Percentiles rank a stretch among this genome's conserved stretches.
Conservation (phyloP, 2,797 vertebrate species). For the Anguilla pacifica region DNA sequence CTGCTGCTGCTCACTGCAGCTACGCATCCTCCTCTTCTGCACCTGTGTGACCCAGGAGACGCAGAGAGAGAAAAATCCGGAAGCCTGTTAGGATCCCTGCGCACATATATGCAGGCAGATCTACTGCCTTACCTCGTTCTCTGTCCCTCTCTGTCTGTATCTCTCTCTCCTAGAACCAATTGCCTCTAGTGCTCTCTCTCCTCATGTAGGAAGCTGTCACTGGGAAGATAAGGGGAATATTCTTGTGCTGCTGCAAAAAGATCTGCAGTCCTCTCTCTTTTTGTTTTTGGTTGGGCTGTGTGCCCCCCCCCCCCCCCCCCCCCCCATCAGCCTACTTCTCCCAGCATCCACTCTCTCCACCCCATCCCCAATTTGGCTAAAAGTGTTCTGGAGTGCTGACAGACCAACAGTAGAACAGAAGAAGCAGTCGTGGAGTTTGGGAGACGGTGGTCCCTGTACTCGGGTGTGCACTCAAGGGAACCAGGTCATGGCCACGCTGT, state of each 20-base stretch:
- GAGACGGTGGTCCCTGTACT: no score
- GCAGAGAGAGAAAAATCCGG: background rate
- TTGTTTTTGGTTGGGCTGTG: background rate
- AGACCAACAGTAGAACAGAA: background rate
- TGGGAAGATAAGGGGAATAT: background rate
- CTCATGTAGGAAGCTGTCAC: background rate
- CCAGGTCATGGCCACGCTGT: background rate
- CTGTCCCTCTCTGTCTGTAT: background rate
- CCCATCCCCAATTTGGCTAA: background rate
- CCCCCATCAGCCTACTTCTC: background rate
- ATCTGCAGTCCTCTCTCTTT: background rate
- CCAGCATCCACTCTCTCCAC: background rate
- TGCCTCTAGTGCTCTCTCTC: background rate
- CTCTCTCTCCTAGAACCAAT: background rate
- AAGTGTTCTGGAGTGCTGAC: background rate
- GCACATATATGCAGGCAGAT: background rate
- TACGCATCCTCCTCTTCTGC: background rate
- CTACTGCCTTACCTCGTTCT: background rate
- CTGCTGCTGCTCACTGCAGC: background rate
- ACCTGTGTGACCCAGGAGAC: background rate
- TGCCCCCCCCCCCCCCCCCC: no score
- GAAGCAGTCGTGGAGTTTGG: background rate
- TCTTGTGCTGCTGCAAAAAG: background rate
- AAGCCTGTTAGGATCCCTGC: background rate
- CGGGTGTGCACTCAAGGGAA: background rate